Conservation (phyloP, 2,888 invertebrate genomes). For the Lypha dubia region DNA sequence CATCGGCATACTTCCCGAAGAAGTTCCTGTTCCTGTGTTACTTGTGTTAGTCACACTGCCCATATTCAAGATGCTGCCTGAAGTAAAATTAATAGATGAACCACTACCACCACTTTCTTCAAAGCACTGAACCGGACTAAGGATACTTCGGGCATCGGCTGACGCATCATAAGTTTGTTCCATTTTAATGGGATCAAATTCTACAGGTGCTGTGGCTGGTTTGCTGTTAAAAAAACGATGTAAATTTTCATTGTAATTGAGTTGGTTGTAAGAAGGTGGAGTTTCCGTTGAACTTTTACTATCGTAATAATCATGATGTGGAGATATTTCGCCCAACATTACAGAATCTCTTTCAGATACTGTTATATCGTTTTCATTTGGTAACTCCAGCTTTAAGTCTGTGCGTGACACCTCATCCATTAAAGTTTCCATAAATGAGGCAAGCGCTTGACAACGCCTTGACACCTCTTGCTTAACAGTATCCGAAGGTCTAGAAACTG, state of each 20-base stretch:
- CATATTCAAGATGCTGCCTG: constrained; percentile 85
- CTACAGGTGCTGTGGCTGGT: constrained; percentile 85
- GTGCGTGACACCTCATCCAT: constrained; percentile 87
- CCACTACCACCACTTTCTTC: constrained; percentile 86
- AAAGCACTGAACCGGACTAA: constrained; percentile 81
- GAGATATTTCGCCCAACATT: constrained; percentile 93
- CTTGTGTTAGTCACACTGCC: constrained; percentile 85
- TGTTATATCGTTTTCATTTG: constrained; percentile 85
- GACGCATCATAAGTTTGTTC: constrained; percentile 83
- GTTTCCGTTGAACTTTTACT: constrained; percentile 92
- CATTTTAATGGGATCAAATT: constrained; percentile 84
- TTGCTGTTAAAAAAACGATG: constrained; percentile 88
- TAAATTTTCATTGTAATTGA: constrained; percentile 93
- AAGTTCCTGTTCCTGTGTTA: constrained; percentile 83
- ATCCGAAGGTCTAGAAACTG: constrained; percentile 84
- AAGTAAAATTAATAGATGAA: constrained; percentile 86
- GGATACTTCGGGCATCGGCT: constrained; percentile 75
- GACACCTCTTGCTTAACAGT: constrained; percentile 87
- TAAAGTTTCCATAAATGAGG: constrained; percentile 89
- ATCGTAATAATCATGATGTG: constrained; percentile 91
- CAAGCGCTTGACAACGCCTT: constrained; percentile 89
- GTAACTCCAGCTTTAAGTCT: constrained; percentile 86
- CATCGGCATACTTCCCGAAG: constrained; percentile 83
- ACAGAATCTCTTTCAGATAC: constrained; percentile 89
- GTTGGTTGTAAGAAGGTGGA: constrained; percentile 91